A percentile compares a stretch with the other conserved stretches of the same genome.
These are phyloP conservation scores for Sitophilus oryzae DNA, from an alignment of 1,140 invertebrate species.

Conservation along the genomic window DNA sequence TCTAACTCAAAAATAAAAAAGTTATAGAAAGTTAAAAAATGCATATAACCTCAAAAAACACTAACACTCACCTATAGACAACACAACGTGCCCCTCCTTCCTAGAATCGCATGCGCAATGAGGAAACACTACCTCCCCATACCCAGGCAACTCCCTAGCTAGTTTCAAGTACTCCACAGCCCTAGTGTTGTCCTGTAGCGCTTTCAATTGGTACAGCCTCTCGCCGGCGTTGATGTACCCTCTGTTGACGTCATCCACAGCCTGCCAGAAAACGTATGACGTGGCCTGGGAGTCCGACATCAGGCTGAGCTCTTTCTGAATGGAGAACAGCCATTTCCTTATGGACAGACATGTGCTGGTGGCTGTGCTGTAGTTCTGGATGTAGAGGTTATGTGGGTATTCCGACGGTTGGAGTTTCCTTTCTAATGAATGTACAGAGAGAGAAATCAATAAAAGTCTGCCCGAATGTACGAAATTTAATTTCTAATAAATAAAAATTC, in stretches of 20 bases:
- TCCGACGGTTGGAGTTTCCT: constrained; percentile 90
- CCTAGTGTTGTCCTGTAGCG: constrained; percentile 82
- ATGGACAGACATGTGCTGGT: constrained; percentile 92
- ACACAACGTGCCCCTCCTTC: constrained; percentile 86
- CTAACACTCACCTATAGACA: constrained; percentile 60
- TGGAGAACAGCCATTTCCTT: constrained; percentile 89
- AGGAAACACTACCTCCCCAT: constrained; percentile 88
- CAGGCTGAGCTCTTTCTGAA: constrained; percentile 65
- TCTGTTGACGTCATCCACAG: constrained; percentile 91
- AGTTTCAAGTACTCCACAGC: constrained; percentile 84
- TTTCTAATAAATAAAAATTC: too few species aligned
- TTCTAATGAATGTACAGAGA: constrained; percentile 56
- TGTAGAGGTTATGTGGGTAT: constrained; percentile 95
- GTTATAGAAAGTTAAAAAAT: too few species aligned
- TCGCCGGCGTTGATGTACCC: constrained; percentile 85
- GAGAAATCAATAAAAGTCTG: too few species aligned
- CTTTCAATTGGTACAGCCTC: constrained; percentile 90
- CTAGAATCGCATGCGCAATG: constrained; percentile 92
- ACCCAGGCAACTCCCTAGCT: constrained; percentile 80
- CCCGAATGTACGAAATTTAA: too few species aligned
- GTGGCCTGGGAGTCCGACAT: constrained; percentile 57
- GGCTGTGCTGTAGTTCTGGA: constrained; percentile 99
- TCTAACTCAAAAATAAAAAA: too few species aligned
- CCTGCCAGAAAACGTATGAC: constrained; percentile 76
- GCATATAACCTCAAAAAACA: too few species aligned